Evolutionary conservation across 2,888 invertebrate genomes (phyloP), one percentile per base, ranked within the genome.

Genomic region (Harpalus rubripes): DNA sequence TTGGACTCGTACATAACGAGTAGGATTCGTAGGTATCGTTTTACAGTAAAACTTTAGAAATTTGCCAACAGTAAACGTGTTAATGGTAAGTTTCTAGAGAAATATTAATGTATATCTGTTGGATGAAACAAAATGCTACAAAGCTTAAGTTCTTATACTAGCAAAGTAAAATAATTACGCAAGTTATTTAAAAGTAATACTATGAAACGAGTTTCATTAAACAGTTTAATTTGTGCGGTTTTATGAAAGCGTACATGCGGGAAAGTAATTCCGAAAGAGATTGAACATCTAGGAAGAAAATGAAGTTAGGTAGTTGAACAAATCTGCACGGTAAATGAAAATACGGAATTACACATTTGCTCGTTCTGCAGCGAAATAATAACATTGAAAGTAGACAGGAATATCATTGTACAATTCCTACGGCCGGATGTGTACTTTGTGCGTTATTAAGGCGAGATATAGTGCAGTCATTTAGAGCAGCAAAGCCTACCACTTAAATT

Each of bases 401-500:
- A 84, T 84, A 84, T 84, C 74, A 84, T 76, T 74, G 52, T 56
- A 65, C 72, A 72, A 39, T 82, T 58, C 58, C 81, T 12, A 41
- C 52, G 63, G 58, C 26, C 82, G 83, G 74, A 83, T 74, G 83
- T 83, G 74, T 83, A 83, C 74, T 83, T 83, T 58, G 83, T 74
- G 83, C 83, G 83, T 76, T 84, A 84, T 84, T 84, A 84, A 74
- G n/a, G 63, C 61, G 56, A 82, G 76, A 84, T 84, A 76, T 84
- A 84, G 83, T 84, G 76, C 76, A 84, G 83, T 59, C 83, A 76
- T 84, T 84, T 84, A 82, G 82, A 41, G 59, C 74, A 32, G 68
- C 52, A 74, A 83, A 83, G 83, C 83, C 83, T 83, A 83, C 83
- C 83, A 83, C 83, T 83, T 83, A 83, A 83, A 83, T 83, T 83